Evolutionary conservation across 2,113 vertebrate genomes (phyloP).

Genomic region (Semnopithecus entellus): DNA sequence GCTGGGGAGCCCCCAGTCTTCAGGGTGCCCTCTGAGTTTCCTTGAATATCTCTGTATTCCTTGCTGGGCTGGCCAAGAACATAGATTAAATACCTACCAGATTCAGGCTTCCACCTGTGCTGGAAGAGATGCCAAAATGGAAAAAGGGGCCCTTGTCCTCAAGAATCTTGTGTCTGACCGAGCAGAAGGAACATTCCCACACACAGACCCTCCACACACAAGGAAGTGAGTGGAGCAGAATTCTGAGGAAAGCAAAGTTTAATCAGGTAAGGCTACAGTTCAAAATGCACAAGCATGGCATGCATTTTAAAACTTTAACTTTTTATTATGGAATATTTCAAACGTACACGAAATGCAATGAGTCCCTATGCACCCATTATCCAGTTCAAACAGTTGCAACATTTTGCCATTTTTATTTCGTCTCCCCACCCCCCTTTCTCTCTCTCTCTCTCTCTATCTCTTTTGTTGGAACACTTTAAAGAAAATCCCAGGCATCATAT

Average conservation of each 20-base stretch:
- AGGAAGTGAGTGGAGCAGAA: not conserved
- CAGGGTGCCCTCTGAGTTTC: not conserved
- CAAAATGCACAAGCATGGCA: not conserved
- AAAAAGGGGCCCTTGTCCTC: not conserved
- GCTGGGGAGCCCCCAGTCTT: not conserved
- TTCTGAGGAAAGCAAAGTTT: accelerated
- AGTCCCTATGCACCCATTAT: accelerated
- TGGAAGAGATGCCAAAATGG: not conserved
- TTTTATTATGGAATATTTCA: not conserved
- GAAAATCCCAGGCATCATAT: not conserved
- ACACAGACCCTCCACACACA: accelerated
- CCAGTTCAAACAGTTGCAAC: not conserved
- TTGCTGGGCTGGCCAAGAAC: not conserved
- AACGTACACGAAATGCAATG: not conserved
- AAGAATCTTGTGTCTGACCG: not conserved
- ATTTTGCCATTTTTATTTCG: not conserved
- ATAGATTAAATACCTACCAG: not conserved
- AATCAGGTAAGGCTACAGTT: accelerated
- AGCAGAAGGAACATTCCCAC: not conserved
- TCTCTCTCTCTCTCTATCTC: no score
- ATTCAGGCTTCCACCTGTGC: not conserved
- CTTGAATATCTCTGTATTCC: not conserved
- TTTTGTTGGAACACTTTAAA: not conserved
- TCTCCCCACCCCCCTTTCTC: no score
- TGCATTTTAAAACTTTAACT: not conserved